Conservation (phyloP, 2,113 vertebrate genomes). For the Gasterosteus aculeatus region DNA sequence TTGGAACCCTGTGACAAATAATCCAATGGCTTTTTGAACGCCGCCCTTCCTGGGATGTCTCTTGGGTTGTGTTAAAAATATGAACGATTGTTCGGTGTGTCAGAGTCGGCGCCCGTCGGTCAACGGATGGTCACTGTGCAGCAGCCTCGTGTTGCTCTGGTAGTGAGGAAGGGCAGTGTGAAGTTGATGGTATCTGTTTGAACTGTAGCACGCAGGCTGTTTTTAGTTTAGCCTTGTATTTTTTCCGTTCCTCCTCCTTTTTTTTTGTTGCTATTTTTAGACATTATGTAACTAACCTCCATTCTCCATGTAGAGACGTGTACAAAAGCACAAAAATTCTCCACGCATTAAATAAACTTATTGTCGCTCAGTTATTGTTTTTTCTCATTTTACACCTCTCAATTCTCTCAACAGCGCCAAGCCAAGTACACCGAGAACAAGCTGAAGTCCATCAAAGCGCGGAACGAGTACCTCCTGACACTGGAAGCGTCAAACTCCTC, state of each 20-base stretch:
- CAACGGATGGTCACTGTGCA: conserved; percentile 60
- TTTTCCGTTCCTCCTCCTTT: neutral
- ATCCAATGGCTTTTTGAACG: conserved; percentile 37
- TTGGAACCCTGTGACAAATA: conserved; percentile 54
- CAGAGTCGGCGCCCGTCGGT: conserved; percentile 66
- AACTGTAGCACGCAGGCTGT: conserved; percentile 14
- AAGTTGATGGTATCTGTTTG: conserved; percentile 18
- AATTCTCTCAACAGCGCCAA: conserved; percentile 88
- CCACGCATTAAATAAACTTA: conserved; percentile 37
- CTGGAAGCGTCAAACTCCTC: conserved; percentile 97
- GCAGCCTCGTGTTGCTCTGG: conserved; percentile 37
- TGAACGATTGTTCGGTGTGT: conserved; percentile 37
- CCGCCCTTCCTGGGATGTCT: conserved; percentile 57
- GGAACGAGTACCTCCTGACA: conserved; percentile 97
- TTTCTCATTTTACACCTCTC: conserved; percentile 38
- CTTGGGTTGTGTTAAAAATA: conserved; percentile 54
- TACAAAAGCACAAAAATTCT: conserved; percentile 43
- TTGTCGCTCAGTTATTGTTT: conserved; percentile 37
- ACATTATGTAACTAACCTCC: conserved; percentile 11
- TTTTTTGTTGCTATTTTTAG: conserved; percentile 31
- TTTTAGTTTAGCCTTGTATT: conserved; percentile 25
- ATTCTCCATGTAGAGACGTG: conserved; percentile 35
- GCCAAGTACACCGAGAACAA: conserved; percentile 99
- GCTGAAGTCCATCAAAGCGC: conserved; percentile 97
- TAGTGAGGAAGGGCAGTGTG: conserved; percentile 45